Evolutionary conservation across 53 echinoderm and acorn worm species (phyloP), one percentile per base, ranked within the genome.

Genomic region (Mesocentrotus franciscanus): DNA sequence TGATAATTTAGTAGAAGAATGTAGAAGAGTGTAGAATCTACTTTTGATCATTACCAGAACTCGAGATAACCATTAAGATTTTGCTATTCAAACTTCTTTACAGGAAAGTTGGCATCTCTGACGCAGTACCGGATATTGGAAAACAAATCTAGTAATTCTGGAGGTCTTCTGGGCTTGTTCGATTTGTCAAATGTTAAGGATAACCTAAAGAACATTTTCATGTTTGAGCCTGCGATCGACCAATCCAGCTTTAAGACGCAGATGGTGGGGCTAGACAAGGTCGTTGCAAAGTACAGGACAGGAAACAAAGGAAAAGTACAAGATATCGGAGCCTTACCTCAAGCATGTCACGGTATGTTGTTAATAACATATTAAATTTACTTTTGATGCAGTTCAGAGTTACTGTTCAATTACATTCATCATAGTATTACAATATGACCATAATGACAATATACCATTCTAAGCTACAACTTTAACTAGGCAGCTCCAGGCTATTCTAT

Each of bases 181-280:
- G 83, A 94, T 26, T n/a, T 79, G 0, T 34, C 58, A 4, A 60
- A 81, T 30, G 61, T 94, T 1, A 78, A 75, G 33, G 18, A 17
- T 16, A 83, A 94, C 18, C 94, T 94, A 1, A 59, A 34, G 17
- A 94, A 94, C 60, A 34, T 94, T 10, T 83, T 83, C 94, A 56
- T 17, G 27, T 29, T 94, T 18, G 92, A 92, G 42, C 92, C 76
- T 11, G 71, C 56, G 5, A n/a, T 39, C 57, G 71, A 92, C 57
- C 60, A 83, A 30, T 2, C 60, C 83, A 78, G 35, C 32, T 33
- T 79, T 16, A 56, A 36, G 34, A 22, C 35, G 11, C 83, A 56
- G 83, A 81, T 79, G 94, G 3, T 27, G 59, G 83, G 36, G 36
- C 60, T 30, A 17, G 60, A 94, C 13, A 58, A 61, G 18, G 26